Conservation (phyloP, 2,888 invertebrate species). For the Agrenia bidenticulata region DNA sequence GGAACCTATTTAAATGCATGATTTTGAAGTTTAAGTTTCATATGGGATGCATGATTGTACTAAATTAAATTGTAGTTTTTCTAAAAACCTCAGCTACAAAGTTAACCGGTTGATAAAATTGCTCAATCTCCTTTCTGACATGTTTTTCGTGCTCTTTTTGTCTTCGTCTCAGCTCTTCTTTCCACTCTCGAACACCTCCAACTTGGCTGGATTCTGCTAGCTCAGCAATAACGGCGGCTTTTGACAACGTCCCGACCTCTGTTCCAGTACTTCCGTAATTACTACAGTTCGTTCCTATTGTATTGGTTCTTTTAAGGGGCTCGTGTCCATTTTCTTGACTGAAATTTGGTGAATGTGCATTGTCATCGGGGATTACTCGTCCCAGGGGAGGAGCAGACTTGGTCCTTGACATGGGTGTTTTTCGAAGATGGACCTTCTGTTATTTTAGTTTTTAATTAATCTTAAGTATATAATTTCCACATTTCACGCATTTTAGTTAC, state of each 20-base stretch:
- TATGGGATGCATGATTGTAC: neutral
- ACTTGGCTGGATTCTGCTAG: constrained; percentile 89
- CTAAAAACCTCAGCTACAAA: constrained; percentile 79
- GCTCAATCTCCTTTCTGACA: constrained; percentile 78
- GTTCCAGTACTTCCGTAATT: neutral
- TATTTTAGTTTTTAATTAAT: too few relatives aligned
- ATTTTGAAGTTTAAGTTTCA: neutral
- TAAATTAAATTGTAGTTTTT: neutral
- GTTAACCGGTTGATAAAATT: constrained; percentile 78
- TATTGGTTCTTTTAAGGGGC: constrained; percentile 36
- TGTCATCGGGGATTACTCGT: constrained; percentile 45
- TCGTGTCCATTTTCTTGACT: constrained; percentile 26
- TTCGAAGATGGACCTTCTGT: constrained; percentile 52
- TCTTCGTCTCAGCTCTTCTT: constrained; percentile 71
- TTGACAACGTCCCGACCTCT: constrained; percentile 32
- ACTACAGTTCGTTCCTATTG: neutral
- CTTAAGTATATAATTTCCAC: neutral
- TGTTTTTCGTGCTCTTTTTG: constrained; percentile 84
- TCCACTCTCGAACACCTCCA: constrained; percentile 88
- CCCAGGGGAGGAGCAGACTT: constrained; percentile 51
- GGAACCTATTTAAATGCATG: constrained; percentile 43
- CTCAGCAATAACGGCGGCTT: constrained; percentile 72
- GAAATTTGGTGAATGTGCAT: neutral
- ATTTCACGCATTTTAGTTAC: neutral
- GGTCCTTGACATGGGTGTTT: constrained; percentile 50